These are phyloP conservation scores for Hyperoodon ampullatus DNA, from an alignment of 2,113 vertebrate genomes.

Conservation along the genomic window DNA sequence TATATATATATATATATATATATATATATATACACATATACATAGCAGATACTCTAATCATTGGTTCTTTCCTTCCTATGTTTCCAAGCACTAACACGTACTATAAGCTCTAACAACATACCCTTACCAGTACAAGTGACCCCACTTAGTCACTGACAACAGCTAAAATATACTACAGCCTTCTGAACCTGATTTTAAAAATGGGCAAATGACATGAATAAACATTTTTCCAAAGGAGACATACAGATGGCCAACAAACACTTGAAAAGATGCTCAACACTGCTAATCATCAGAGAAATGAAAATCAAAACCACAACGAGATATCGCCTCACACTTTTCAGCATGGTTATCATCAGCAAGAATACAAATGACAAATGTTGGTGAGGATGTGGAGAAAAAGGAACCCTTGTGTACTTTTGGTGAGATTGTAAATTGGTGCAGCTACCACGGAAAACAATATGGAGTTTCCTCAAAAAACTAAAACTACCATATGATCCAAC, in stretches of 20 bases:
- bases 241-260: no score
- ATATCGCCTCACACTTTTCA: neutral
- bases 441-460: neutral
- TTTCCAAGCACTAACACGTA: neutral
- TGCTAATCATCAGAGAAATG: neutral
- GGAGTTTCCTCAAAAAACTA: neutral
- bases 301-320: neutral
- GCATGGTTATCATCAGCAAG: neutral
- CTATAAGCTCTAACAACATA: neutral
- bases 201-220: neutral
- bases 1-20: neutral
- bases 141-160: neutral
- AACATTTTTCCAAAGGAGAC: neutral
- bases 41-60: neutral
- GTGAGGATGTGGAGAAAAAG: neutral
- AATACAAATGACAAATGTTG: neutral
- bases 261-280: neutral
- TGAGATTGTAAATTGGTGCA: neutral
- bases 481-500: neutral
- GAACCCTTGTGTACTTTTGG: neutral
- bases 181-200: neutral
- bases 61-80: neutral
- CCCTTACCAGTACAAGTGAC: neutral
- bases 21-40: neutral
- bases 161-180: neutral